Evolutionary conservation across 1,140 invertebrate species (phyloP).

Genomic region (Diachasmimorpha longicaudata): DNA sequence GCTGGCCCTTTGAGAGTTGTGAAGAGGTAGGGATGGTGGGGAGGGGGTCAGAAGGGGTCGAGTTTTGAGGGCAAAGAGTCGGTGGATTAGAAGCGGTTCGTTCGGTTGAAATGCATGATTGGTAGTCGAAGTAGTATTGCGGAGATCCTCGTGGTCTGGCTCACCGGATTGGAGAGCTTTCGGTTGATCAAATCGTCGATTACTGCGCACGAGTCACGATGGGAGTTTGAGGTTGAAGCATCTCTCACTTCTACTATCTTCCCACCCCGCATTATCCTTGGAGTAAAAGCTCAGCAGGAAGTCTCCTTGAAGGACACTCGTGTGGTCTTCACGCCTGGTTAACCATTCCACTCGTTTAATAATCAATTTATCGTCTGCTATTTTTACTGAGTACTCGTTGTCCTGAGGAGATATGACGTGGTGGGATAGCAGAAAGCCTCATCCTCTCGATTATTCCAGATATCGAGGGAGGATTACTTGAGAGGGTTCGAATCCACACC

Average conservation of each 20-base stretch:
- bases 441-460: too few relatives aligned
- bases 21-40: not conserved
- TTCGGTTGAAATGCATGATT: conserved; percentile 14
- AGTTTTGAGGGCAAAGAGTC: not conserved
- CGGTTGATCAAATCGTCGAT: conserved; percentile 51
- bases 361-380: not conserved
- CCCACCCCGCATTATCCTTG: not conserved
- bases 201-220: conserved; percentile 28
- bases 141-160: conserved; percentile 43
- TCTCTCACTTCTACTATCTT: not conserved
- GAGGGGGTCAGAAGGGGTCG: not conserved
- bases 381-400: not conserved
- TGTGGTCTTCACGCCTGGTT: not conserved
- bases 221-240: not conserved
- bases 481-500: too few relatives aligned
- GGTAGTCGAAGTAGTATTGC: conserved; percentile 7
- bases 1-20: not conserved
- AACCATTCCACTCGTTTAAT: not conserved
- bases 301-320: not conserved
- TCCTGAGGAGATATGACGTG: too few relatives aligned
- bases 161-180: conserved; percentile 53
- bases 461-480: too few relatives aligned
- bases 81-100: conserved; percentile 11
- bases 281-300: not conserved
- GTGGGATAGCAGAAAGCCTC: too few relatives aligned